Base-by-base conservation (phyloP, 2,797 vertebrate species). In the Aeoliscus strigatus region DNA sequence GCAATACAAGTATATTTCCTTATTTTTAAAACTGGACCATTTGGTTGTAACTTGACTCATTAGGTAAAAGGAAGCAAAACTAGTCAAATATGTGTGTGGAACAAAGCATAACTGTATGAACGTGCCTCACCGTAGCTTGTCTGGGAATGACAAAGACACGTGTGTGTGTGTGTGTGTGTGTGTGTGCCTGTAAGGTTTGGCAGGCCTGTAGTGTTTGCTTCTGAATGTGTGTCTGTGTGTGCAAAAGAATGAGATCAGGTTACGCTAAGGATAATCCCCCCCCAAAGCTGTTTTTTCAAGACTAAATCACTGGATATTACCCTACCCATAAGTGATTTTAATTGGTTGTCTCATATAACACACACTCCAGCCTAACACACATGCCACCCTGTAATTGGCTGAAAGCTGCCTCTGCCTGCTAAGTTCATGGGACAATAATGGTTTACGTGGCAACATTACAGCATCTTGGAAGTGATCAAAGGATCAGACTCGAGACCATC, bases 331-430 rank as follows among this genome's bases (percentile, higher is more conserved):
- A 87, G 80, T 87, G 79, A 87, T 87, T 89, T 89, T 88, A 88
- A 89, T 88, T 87, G 87, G 84, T 68, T 75, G 78, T 88, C 85
- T 88, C 81, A 70, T 77, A 77, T 87, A 77, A 84, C 86, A 79
- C 60, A 77, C 66, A 50, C 64, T 65, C 67, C 79, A 55, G 71
- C 72, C 77, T 69, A 69, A 75, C 39, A 47, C 57, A 85, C 81
- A 88, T 85, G 73, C 80, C 36, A 46, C 59, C 58, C 83, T 76
- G 68, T 82, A 75, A 80, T 81, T 76, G 71, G 60, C 66, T 65
- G 51, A 77, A 73, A 51, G 51, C 72, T 66, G 66, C 80, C 75
- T 80, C 63, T 82, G 65, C 50, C 81, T 81, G 80, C 83, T 87
- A 81, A 88, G 73, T 84, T 86, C 82, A 80, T 71, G 61, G 72